A percentile compares a stretch with the other conserved stretches of the same genome.
These are phyloP conservation scores for Mesodorylaimus sp. DNA, from an alignment of 2,888 invertebrate species.

Conservation along the genomic window DNA sequence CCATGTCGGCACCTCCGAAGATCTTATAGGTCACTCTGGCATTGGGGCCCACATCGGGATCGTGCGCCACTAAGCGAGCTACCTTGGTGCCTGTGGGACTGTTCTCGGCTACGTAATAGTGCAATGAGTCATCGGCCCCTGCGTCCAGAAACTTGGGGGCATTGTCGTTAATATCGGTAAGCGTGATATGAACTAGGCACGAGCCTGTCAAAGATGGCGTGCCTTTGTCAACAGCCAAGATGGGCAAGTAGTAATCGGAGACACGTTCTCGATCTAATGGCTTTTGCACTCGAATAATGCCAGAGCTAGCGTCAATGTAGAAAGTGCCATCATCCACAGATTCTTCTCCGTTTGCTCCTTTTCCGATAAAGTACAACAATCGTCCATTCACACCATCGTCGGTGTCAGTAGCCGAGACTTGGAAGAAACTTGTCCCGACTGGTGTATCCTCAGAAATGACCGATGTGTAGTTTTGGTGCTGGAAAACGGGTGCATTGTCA, in stretches of 20 bases:
- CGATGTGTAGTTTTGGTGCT: constrained; percentile 51
- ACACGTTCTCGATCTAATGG: constrained; percentile 71
- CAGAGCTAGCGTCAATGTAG: constrained; percentile 72
- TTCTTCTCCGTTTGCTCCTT: background rate
- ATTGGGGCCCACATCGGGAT: constrained; percentile 78
- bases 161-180: constrained; percentile 53
- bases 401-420: constrained; percentile 34
- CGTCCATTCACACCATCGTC: constrained; percentile 35
- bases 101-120: constrained; percentile 76
- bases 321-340: constrained; percentile 50
- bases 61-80: constrained; percentile 67
- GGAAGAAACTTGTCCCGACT: constrained; percentile 44
- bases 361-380: constrained; percentile 55
- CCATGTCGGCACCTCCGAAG: constrained; percentile 60
- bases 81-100: constrained; percentile 87
- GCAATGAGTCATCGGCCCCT: constrained; percentile 67
- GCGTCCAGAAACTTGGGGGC: constrained; percentile 41
- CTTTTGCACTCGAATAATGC: constrained; percentile 69
- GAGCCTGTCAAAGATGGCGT: constrained; percentile 50
- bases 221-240: constrained; percentile 68
- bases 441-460: constrained; percentile 65
- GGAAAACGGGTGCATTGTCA: constrained; percentile 24
- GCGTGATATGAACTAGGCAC: constrained; percentile 53
- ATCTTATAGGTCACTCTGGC: constrained; percentile 82
- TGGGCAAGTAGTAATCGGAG: constrained; percentile 50